These are phyloP conservation scores for Thomomys bottae DNA, from an alignment of 2,113 vertebrate genomes.

Conservation along the genomic window DNA sequence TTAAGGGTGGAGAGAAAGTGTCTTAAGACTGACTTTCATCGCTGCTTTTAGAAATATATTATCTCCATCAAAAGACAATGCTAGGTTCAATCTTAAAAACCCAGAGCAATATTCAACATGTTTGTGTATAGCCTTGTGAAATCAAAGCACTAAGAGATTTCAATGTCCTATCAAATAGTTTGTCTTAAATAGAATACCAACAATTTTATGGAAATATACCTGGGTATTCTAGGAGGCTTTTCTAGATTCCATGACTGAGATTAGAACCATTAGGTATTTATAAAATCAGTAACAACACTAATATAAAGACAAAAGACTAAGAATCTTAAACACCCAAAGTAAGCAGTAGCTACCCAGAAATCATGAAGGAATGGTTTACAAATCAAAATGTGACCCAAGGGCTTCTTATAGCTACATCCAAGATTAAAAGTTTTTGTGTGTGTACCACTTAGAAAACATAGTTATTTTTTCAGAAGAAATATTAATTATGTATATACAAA, in stretches of 20 bases:
- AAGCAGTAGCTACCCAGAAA: conserved; percentile 11
- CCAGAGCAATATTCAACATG: too few relatives aligned
- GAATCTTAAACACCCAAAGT: background rate
- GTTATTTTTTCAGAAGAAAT: conserved; percentile 38
- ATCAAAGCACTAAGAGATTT: too few relatives aligned
- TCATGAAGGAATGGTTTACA: background rate
- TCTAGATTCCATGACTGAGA: background rate
- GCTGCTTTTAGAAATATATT: too few relatives aligned
- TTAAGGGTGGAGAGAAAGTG: background rate
- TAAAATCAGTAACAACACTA: background rate
- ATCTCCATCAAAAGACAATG: too few relatives aligned
- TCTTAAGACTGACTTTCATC: background rate
- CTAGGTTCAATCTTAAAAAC: too few relatives aligned
- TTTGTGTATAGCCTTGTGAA: too few relatives aligned
- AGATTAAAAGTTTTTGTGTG: background rate
- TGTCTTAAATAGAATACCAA: too few relatives aligned
- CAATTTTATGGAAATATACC: background rate
- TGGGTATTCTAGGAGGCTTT: background rate
- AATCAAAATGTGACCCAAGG: conserved; percentile 5
- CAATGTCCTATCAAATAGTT: too few relatives aligned
- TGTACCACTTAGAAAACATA: background rate
- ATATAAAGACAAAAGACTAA: background rate
- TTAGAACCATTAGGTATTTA: conserved; percentile 21
- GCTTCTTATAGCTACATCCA: background rate
- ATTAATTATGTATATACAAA: conserved; percentile 23